Conservation (phyloP, 2,797 vertebrate genomes). For the Enteromius trimaculatus region DNA sequence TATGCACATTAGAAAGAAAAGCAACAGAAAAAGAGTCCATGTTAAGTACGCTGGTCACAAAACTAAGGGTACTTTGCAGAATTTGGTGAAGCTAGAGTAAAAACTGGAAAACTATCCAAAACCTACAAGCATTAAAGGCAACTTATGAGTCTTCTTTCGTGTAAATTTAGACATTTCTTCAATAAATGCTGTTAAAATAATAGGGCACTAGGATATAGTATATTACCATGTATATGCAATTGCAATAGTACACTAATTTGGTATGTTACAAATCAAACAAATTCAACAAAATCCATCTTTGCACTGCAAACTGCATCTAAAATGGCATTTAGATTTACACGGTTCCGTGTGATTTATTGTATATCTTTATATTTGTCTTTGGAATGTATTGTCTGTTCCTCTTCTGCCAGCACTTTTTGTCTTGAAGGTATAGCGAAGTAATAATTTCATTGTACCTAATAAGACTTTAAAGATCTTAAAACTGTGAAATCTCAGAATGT, state of each 20-base stretch:
- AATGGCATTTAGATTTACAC: background rate
- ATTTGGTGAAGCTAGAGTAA: background rate
- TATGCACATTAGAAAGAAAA: too few species aligned
- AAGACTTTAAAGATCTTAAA: background rate
- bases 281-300: background rate
- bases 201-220: background rate
- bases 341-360: background rate
- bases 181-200: background rate
- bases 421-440: background rate
- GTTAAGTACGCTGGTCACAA: background rate
- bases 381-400: background rate
- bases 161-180: background rate
- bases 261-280: background rate
- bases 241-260: background rate
- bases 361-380: background rate
- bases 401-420: background rate
- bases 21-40: background rate
- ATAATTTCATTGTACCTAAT: background rate
- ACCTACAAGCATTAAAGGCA: background rate
- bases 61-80: background rate
- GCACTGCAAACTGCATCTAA: background rate
- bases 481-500: background rate
- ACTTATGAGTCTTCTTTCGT: background rate
- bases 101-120: background rate
- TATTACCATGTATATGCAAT: background rate